phyloP scores from a whole-genome alignment of 2,888 invertebrate species.

The Pterostichus niger region DNA sequence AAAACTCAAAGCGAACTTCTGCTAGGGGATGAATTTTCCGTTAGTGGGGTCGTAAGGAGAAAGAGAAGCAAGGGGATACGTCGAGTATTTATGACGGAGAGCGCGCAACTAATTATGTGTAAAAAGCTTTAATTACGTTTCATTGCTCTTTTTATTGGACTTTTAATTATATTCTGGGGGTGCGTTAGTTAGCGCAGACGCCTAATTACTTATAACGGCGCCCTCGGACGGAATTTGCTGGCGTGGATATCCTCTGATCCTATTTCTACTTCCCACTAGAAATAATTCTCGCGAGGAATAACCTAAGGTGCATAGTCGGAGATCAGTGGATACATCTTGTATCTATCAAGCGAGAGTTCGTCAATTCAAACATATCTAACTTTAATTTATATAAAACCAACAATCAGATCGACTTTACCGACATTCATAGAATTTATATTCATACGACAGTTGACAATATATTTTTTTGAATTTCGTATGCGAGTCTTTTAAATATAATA shows the following conservation, averaged over 20 bases:
- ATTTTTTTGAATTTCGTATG: too few species aligned
- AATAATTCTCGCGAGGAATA: too few species aligned
- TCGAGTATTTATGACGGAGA: constrained; percentile 69
- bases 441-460: too few species aligned
- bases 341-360: too few species aligned
- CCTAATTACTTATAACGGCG: constrained; percentile 68
- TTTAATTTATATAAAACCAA: too few species aligned
- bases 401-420: too few species aligned
- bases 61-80: constrained; percentile 4
- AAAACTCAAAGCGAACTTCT: constrained; percentile 40
- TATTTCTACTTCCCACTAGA: neutral
- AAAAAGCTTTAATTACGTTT: constrained; percentile 71
- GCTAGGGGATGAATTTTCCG: constrained; percentile 2
- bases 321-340: too few species aligned
- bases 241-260: constrained; percentile 7
- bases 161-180: constrained; percentile 70
- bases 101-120: constrained; percentile 71
- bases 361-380: too few species aligned
- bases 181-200: constrained; percentile 67
- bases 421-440: too few species aligned
- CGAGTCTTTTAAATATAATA: too few species aligned
- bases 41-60: neutral
- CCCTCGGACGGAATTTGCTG: constrained; percentile 54
- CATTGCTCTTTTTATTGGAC: constrained; percentile 71
- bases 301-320: too few species aligned